Evolutionary conservation across 2,113 vertebrate genomes (phyloP).

Genomic region (Mellivora capensis): DNA sequence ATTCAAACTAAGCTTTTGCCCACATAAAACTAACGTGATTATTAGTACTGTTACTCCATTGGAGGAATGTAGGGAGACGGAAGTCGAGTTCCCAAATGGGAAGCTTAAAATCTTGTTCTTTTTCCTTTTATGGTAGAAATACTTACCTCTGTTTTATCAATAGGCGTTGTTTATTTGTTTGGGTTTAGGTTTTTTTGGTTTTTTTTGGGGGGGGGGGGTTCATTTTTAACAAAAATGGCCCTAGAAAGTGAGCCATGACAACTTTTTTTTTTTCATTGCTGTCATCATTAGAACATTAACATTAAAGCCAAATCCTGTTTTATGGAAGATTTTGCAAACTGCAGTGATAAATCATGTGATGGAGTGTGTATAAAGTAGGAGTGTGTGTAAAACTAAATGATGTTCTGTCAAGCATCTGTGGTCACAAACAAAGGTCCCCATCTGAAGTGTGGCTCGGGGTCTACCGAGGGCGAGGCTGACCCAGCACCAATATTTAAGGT

Average conservation of each 20-base stretch:
- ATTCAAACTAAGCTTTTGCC: constrained; percentile 6
- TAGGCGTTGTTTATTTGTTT: not conserved
- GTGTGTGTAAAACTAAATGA: constrained; percentile 85
- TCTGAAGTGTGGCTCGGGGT: constrained; percentile 51
- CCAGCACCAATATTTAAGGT: not conserved
- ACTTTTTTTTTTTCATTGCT: not conserved
- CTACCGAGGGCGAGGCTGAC: constrained; percentile 39
- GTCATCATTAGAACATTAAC: constrained; percentile 72
- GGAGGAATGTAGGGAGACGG: not conserved
- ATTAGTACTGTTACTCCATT: constrained; percentile 15
- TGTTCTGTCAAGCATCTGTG: constrained; percentile 81
- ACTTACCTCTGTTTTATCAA: not conserved
- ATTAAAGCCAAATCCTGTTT: constrained; percentile 81
- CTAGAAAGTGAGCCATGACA: not conserved
- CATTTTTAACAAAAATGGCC: not conserved
- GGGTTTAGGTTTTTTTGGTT: too few species aligned
- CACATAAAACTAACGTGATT: not conserved
- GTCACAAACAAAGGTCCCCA: constrained; percentile 50
- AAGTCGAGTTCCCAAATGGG: not conserved
- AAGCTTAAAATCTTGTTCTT: not conserved
- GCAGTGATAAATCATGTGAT: constrained; percentile 84
- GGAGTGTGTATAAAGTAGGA: constrained; percentile 76
- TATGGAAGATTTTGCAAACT: constrained; percentile 80
- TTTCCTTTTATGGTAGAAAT: constrained; percentile 4
- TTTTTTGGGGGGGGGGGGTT: not conserved